Percentiles rank a stretch among this genome's conserved stretches.
Conservation (phyloP, 1,140 invertebrate genomes). For the Drosophila dunni region DNA sequence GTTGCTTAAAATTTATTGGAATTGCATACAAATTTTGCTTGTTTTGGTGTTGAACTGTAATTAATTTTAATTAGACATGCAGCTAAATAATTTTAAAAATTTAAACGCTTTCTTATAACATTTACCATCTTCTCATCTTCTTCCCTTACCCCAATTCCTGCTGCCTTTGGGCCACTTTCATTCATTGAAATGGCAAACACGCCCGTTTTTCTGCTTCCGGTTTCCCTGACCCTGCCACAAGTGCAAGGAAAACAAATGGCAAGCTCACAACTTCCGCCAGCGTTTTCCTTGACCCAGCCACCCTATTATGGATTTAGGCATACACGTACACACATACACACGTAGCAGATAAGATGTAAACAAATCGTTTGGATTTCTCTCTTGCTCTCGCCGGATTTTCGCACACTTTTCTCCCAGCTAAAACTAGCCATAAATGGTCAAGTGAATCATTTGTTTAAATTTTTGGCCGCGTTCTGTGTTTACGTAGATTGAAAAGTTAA, state of each 20-base stretch:
- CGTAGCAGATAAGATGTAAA: constrained; percentile 22
- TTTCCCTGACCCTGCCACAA: constrained; percentile 19
- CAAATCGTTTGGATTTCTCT: constrained; percentile 29
- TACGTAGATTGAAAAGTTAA: constrained; percentile 71
- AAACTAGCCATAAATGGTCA: constrained; percentile 77
- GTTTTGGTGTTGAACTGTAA: too few relatives aligned
- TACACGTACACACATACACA: not conserved
- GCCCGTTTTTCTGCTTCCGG: not conserved
- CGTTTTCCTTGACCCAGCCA: constrained; percentile 47
- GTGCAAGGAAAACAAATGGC: constrained; percentile 4
- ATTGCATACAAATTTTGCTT: not conserved
- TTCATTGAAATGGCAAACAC: constrained; percentile 9
- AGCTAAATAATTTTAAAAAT: too few relatives aligned
- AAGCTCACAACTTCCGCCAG: constrained; percentile 33
- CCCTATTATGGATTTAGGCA: constrained; percentile 6
- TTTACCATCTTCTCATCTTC: not conserved
- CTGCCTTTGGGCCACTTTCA: not conserved
- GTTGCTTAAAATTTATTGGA: not conserved
- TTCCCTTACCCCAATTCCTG: too few relatives aligned
- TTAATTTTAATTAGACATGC: too few relatives aligned
- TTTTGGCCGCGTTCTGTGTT: constrained; percentile 59
- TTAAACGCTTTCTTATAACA: not conserved
- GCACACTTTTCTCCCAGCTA: constrained; percentile 1
- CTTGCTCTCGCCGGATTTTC: not conserved
- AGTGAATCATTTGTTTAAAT: constrained; percentile 80